Percentiles rank a stretch among this genome's conserved stretches.
phyloP scores from a whole-genome alignment of 2,888 invertebrate genomes.

The Graphium colonna region DNA sequence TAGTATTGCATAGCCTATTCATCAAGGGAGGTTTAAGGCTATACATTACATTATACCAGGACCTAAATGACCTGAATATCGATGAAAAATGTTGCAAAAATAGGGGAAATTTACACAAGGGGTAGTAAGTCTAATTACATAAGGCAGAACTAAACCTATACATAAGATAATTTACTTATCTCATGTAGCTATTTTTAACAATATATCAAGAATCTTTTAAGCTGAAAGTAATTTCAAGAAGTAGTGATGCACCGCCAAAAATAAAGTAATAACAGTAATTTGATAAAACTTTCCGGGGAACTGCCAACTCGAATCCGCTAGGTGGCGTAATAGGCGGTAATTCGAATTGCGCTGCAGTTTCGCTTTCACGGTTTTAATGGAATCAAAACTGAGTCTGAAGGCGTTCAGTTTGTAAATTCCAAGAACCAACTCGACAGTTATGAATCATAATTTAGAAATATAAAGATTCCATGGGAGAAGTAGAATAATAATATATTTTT shows the following conservation, averaged over 20 bases:
- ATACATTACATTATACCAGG: no score
- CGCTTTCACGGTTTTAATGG: neutral
- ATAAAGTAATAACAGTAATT: neutral
- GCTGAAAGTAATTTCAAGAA: no score
- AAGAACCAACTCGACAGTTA: neutral
- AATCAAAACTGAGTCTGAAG: neutral
- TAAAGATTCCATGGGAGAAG: neutral
- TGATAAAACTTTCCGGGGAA: neutral
- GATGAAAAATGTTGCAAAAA: no score
- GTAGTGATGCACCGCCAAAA: neutral
- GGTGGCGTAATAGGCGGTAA: neutral
- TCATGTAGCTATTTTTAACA: no score
- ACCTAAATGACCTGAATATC: no score
- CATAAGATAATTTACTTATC: no score
- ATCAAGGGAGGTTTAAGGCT: no score
- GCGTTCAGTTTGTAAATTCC: neutral
- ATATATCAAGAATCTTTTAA: no score
- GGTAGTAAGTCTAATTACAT: no score
- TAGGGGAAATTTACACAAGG: no score
- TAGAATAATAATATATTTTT: neutral
- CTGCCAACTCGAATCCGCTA: neutral
- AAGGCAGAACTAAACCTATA: no score
- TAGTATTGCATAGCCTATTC: no score
- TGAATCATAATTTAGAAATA: neutral
- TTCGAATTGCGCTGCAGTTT: neutral